A percentile compares a stretch with the other conserved stretches of the same genome.
Evolutionary conservation across 2,113 vertebrate genomes (phyloP).

Genomic region (Tragelaphus imberbis): DNA sequence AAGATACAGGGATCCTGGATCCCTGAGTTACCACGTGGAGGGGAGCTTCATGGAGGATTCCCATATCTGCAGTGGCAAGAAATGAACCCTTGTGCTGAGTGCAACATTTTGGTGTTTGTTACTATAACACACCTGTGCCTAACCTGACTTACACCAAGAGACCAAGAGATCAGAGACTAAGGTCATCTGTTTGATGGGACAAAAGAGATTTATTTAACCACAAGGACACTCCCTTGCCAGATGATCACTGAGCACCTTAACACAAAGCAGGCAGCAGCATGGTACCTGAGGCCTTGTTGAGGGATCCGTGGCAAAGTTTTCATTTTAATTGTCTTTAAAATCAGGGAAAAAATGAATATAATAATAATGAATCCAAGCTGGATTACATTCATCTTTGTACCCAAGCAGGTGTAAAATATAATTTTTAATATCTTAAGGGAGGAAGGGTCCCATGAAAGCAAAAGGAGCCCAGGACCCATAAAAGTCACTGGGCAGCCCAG

Average conservation of each 20-base stretch:
- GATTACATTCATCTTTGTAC: background rate
- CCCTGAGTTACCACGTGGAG: background rate
- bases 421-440: background rate
- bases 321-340: background rate
- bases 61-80: too few relatives aligned
- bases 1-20: too few relatives aligned
- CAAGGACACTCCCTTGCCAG: background rate
- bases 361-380: background rate
- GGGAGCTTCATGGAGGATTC: background rate
- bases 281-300: too few relatives aligned
- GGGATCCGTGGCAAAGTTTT: background rate
- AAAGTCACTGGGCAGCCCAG: background rate
- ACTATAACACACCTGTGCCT: background rate
- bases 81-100: background rate
- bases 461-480: too few relatives aligned
- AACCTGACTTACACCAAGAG: background rate
- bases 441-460: background rate
- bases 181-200: background rate
- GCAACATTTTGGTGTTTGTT: background rate
- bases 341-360: background rate
- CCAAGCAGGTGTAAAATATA: background rate
- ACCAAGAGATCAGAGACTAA: background rate
- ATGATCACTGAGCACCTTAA: accelerated
- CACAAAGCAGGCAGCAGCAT: background rate
- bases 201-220: background rate